These are phyloP conservation scores for Thalassarche chlororhynchos DNA, from an alignment of 2,113 vertebrate genomes.

Conservation along the genomic window DNA sequence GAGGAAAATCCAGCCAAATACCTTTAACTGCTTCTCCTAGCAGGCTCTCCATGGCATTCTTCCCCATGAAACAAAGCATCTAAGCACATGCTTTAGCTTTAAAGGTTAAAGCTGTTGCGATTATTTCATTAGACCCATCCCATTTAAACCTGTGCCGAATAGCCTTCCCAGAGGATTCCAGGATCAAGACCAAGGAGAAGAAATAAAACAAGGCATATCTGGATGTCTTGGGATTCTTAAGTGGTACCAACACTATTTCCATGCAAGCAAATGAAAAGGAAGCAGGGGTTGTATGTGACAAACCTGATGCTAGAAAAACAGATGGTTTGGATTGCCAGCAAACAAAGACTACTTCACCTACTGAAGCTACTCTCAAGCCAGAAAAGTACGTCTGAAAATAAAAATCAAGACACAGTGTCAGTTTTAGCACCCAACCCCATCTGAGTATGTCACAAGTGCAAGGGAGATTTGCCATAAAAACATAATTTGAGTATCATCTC, in stretches of 20 bases:
- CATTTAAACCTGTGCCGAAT: neutral
- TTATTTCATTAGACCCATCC: neutral
- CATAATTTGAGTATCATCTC: slow-evolving; percentile 80
- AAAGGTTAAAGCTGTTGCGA: neutral
- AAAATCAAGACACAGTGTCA: neutral
- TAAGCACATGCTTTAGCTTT: neutral
- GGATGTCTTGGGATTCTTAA: neutral
- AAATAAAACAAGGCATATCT: neutral
- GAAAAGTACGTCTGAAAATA: slow-evolving; percentile 21
- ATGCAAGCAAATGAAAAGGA: neutral
- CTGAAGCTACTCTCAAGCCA: slow-evolving; percentile 1
- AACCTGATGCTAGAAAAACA: neutral
- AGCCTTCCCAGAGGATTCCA: neutral
- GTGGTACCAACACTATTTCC: neutral
- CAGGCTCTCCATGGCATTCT: neutral
- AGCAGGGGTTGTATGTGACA: neutral
- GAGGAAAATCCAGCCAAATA: neutral
- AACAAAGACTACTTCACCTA: neutral
- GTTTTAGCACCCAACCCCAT: neutral
- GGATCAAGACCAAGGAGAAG: neutral
- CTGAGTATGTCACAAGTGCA: slow-evolving; percentile 10
- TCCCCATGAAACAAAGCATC: neutral
- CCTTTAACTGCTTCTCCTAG: neutral
- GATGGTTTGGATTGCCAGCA: neutral
- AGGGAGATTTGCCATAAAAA: slow-evolving; percentile 70